phyloP scores from a whole-genome alignment of 2,797 vertebrate genomes.

The Enteromius afrohamiltoni region DNA sequence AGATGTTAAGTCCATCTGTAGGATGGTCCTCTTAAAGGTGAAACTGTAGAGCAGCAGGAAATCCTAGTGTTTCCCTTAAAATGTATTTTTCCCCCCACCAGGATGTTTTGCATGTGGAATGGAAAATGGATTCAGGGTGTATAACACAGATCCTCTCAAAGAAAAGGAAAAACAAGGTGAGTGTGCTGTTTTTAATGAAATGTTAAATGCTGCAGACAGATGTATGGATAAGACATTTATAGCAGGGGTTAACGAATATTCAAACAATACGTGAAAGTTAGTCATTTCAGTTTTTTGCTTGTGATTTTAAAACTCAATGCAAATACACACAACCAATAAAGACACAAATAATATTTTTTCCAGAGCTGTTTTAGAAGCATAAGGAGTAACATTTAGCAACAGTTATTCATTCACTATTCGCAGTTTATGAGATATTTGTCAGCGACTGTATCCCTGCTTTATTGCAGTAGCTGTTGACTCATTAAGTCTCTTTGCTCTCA shows the following conservation, averaged over 20 bases:
- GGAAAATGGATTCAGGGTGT: slow-evolving; percentile 98
- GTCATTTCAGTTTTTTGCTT: not conserved
- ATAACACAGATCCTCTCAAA: slow-evolving; percentile 98
- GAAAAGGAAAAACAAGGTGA: slow-evolving; percentile 99
- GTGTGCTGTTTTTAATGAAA: not conserved
- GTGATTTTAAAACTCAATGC: not conserved
- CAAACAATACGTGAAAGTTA: not conserved
- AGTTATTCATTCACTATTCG: not conserved
- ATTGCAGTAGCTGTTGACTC: not conserved
- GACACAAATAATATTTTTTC: not conserved
- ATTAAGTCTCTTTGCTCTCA: slow-evolving; percentile 70
- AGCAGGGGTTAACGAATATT: not conserved
- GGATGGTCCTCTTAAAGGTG: not conserved
- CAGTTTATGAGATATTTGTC: not conserved
- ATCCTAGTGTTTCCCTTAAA: not conserved
- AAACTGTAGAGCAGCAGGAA: not conserved
- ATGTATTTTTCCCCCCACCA: slow-evolving; percentile 66
- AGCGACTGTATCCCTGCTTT: not conserved
- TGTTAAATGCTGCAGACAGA: not conserved
- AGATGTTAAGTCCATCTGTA: not conserved
- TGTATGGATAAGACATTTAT: not conserved
- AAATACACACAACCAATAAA: not conserved
- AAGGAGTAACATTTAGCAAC: not conserved
- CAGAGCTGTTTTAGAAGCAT: not conserved
- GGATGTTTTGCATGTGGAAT: slow-evolving; percentile 99